Evolutionary conservation across 2,797 vertebrate genomes (phyloP), one percentile per base, ranked within the genome.

Genomic region (Kryptopterus vitreolus): DNA sequence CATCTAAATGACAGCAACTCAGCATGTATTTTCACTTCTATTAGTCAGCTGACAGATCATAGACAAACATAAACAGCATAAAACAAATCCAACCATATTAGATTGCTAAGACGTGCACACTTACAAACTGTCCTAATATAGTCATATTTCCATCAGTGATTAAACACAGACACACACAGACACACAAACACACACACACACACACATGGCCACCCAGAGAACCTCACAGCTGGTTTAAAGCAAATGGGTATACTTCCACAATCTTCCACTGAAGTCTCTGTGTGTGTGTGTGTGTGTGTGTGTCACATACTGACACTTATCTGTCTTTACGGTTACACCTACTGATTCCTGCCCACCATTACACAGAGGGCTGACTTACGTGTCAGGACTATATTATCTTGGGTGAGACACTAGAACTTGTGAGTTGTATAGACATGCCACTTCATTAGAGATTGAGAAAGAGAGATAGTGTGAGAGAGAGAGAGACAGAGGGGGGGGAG

Each of bases 1-100:
- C 31, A 29, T 48, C 33, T 26, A 58, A 72, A 48, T 63, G 69
- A 70, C 78, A 59, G 46, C 52, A 61, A 72, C 57, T 24, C 48
- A 79, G 78, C 78, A 59, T 24, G 59, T 31, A 63, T 80, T 80
- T 65, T 55, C 48, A 53, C 48, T 16, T 71, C 31, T 73, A 65
- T 74, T 80, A 80, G 50, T 80, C 78, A 80, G 35, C 58, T 61
- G 24, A 24, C 58, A 73, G 20, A 65, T 43, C 71, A 55, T 65
- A 65, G 59, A 80, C 46, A 80, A 65, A 73, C 48, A 73, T 58
- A n/a, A 52, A 55, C 58, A 58, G 3, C 10, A 57, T 68, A 46
- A 59, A 22, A n/a, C n/a, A 57, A 33, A 57, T 29, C 26, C 0
- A 46, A 76, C 11, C 18, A 0, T 10, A 43, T 55, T 16, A 69